These are phyloP conservation scores for Prionace glauca DNA, from an alignment of 2,797 vertebrate genomes.

Conservation along the genomic window DNA sequence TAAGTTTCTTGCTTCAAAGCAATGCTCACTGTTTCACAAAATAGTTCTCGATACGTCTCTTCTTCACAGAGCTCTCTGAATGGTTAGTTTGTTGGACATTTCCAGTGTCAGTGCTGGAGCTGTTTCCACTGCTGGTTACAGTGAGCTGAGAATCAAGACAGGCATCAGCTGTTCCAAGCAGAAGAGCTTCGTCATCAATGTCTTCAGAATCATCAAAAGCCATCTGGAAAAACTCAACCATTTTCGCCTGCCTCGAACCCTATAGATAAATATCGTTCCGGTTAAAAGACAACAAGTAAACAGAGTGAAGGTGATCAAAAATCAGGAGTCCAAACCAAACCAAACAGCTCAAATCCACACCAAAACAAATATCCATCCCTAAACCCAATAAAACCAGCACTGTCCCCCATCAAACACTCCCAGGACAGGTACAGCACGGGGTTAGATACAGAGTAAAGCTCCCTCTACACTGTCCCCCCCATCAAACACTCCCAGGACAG, in stretches of 20 bases:
- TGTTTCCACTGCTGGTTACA: neutral
- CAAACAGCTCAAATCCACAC: neutral
- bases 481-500: too few species aligned
- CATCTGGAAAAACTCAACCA: constrained; percentile 82
- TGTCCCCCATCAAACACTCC: too few species aligned
- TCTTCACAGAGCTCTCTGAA: constrained; percentile 56
- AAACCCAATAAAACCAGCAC: neutral
- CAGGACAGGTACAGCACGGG: neutral
- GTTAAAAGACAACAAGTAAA: neutral
- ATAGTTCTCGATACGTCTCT: constrained; percentile 56
- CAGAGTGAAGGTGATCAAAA: neutral
- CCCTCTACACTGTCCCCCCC: too few species aligned
- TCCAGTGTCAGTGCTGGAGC: neutral
- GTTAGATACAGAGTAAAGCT: too few species aligned
- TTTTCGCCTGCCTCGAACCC: constrained; percentile 74
- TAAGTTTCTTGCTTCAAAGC: neutral
- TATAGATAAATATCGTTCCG: constrained; percentile 45
- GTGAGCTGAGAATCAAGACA: constrained; percentile 58
- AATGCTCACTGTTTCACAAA: constrained; percentile 46
- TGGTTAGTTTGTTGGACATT: neutral
- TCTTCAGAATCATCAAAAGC: constrained; percentile 63
- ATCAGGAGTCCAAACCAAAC: neutral
- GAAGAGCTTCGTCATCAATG: constrained; percentile 59
- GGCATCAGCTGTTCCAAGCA: constrained; percentile 65
- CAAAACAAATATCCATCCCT: neutral